Conservation (phyloP, 92 coral and sea anemone species). For the Heteractis magnifica region DNA sequence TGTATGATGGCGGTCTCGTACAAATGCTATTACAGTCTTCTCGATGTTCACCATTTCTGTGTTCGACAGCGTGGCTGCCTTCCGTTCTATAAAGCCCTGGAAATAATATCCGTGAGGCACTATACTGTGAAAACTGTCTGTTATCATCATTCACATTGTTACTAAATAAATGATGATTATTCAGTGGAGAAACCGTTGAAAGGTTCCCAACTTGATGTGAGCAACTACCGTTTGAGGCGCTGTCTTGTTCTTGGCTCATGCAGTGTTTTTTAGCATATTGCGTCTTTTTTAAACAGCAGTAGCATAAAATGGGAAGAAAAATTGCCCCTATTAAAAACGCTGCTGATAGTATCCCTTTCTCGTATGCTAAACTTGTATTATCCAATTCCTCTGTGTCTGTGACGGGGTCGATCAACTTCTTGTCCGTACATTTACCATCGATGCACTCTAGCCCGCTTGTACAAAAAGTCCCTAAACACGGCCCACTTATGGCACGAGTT, state of each 20-base stretch:
- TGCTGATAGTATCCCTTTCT: constrained; percentile 56
- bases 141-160: neutral
- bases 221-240: neutral
- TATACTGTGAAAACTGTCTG: neutral
- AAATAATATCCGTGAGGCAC: constrained; percentile 26
- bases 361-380: neutral
- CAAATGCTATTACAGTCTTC: constrained; percentile 11
- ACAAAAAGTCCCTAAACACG: neutral
- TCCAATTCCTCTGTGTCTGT: neutral
- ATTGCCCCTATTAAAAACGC: constrained; percentile 59
- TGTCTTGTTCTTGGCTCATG: constrained; percentile 21
- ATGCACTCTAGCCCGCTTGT: constrained; percentile 7
- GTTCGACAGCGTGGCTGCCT: neutral
- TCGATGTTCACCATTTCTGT: constrained; percentile 18
- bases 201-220: neutral
- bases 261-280: constrained; percentile 34
- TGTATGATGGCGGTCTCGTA: constrained; percentile 57
- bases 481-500: neutral
- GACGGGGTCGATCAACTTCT: neutral
- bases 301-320: constrained; percentile 55
- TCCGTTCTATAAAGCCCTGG: constrained; percentile 23
- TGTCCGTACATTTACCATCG: neutral
- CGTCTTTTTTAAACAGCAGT: constrained; percentile 53
- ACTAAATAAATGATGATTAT: neutral
- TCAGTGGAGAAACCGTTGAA: neutral